phyloP scores from a whole-genome alignment of 2,113 vertebrate species.

The Eonycteris spelaea region DNA sequence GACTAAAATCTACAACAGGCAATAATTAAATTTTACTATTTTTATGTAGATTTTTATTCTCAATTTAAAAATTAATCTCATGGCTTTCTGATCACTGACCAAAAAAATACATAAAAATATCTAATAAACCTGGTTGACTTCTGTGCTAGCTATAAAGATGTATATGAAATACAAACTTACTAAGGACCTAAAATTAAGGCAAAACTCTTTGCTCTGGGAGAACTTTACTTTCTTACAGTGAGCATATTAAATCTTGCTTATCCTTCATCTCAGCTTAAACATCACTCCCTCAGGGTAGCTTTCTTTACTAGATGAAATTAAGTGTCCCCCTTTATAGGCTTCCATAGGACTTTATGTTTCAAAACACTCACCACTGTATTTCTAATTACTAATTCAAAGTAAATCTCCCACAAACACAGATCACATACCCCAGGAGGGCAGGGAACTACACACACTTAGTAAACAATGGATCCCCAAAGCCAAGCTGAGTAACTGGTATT shows the following conservation, averaged over 20 bases:
- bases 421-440: background rate
- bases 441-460: background rate
- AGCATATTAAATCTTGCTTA: background rate
- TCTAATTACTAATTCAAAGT: conserved; percentile 49
- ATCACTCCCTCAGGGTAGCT: background rate
- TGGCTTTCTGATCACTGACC: background rate
- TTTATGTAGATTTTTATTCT: background rate
- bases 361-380: conserved; percentile 17
- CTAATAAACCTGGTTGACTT: background rate
- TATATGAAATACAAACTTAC: conserved; percentile 32
- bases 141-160: background rate
- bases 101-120: conserved; percentile 11
- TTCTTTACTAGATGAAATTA: conserved; percentile 8
- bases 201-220: conserved; percentile 34
- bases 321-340: background rate
- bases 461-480: conserved; percentile 26
- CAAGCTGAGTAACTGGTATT: conserved; percentile 15
- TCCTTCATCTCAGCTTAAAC: conserved; percentile 11
- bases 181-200: conserved; percentile 2
- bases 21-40: conserved; percentile 13
- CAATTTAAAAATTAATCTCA: background rate
- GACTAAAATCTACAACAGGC: conserved; percentile 9
- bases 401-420: conserved; percentile 18
- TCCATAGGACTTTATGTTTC: background rate
- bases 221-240: background rate